Evolutionary conservation across 2,113 vertebrate genomes (phyloP), one percentile per base, ranked within the genome.

Genomic region (Cephalopholis sonnerati): DNA sequence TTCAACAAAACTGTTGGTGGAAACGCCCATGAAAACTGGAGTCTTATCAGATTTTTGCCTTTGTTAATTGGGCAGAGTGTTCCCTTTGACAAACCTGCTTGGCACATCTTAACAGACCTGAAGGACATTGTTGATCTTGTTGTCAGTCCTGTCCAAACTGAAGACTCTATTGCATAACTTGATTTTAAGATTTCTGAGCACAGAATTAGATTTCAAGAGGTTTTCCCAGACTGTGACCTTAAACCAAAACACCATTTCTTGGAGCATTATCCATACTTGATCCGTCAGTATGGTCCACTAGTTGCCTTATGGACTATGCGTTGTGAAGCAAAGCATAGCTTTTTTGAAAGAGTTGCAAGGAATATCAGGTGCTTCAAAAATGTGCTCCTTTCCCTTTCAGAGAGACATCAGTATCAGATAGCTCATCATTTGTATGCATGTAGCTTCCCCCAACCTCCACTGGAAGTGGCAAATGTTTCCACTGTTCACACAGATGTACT

Each of bases 241-340:
- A 74, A 77, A 65, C 85, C 82, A 36, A 82, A 90, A 29, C 79
- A 90, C 69, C 59, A 86, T 59, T 88, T 72, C 61, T 68, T 90
- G 29, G 81, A 84, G n/a, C 88, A 87, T 73, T 84, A 85, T 39
- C 74, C 70, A 22, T 13, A 70, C 29, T 66, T 88, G 74, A 84
- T 89, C 63, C 25, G 54, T 15, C 6, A 76, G 27, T 85, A 67
- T 89, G 87, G 82, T 1, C 87, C 78, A 11, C 46, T 91, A 17
- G 79, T 84, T 67, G 54, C 69, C 25, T 22, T 84, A 27, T 87
- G 61, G 61, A 39, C 32, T 3, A 36, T 39, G 59, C 20, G 2
- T 22, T 63, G 39, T 53, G 51, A 87, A 73, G 66, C 72, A 15
- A 90, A 90, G 61, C 88, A 85, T 46, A 80, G 86, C 51, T 88